phyloP scores from a whole-genome alignment of 2,888 invertebrate species.

The Furcula furcula region DNA sequence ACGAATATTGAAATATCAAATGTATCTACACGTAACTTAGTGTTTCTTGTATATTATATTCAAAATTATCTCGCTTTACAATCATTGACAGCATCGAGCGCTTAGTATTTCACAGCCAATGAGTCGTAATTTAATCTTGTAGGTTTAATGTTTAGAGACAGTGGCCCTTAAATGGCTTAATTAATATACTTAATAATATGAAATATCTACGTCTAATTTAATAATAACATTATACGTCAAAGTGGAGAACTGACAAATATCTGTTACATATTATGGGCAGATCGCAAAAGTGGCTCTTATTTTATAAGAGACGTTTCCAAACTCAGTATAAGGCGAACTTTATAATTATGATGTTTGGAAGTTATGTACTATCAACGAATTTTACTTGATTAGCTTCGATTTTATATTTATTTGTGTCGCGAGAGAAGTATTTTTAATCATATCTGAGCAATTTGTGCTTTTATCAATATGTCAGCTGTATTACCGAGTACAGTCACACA shows the following conservation, averaged over 20 bases:
- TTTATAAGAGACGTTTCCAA: too few relatives aligned
- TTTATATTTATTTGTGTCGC: slow-evolving; percentile 13
- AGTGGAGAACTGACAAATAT: too few relatives aligned
- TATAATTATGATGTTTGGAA: slow-evolving; percentile 15
- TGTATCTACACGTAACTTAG: slow-evolving; percentile 60
- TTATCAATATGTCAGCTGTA: background rate
- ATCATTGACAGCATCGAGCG: slow-evolving; percentile 67
- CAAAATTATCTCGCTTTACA: slow-evolving; percentile 74
- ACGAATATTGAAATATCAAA: slow-evolving; percentile 83
- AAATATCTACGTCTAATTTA: slow-evolving; percentile 25
- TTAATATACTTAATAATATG: slow-evolving; percentile 12
- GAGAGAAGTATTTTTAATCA: slow-evolving; percentile 8
- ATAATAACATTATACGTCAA: slow-evolving; percentile 20
- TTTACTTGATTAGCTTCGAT: slow-evolving; percentile 7
- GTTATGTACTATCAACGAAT: slow-evolving; percentile 16
- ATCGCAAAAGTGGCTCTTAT: too few relatives aligned
- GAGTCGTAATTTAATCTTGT: slow-evolving; percentile 48
- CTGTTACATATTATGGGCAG: too few relatives aligned
- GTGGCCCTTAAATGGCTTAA: slow-evolving; percentile 47
- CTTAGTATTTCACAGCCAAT: slow-evolving; percentile 79
- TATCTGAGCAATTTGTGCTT: slow-evolving; percentile 7
- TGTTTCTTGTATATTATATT: slow-evolving; percentile 77
- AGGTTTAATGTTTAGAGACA: slow-evolving; percentile 29
- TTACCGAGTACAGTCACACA: background rate
- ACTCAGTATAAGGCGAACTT: slow-evolving; percentile 15